phyloP scores from a whole-genome alignment of 2,888 invertebrate species.

The Chaetogeoica ovagalla region DNA sequence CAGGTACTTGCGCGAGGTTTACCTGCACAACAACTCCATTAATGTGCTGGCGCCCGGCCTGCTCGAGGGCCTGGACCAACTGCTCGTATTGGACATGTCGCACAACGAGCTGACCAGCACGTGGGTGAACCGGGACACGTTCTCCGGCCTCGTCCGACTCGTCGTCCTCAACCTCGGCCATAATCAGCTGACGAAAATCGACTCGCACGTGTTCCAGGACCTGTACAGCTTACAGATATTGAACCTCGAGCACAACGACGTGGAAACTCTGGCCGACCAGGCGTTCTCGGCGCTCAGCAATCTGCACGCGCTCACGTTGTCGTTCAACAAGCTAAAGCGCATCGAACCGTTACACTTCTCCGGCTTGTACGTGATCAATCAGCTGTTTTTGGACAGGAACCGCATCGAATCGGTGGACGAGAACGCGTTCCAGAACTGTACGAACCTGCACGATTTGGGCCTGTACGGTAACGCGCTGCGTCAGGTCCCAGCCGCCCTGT shows the following conservation, averaged over 20 bases:
- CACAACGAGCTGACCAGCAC: constrained; percentile 83
- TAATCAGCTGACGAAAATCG: constrained; percentile 79
- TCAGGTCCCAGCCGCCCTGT: constrained; percentile 77
- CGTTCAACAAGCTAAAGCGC: constrained; percentile 81
- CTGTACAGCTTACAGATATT: constrained; percentile 85
- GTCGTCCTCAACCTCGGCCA: constrained; percentile 84
- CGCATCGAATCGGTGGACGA: constrained; percentile 80
- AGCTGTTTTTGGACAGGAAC: constrained; percentile 85
- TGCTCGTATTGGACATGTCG: constrained; percentile 81
- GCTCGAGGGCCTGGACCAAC: constrained; percentile 79
- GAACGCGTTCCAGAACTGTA: constrained; percentile 88
- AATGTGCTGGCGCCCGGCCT: constrained; percentile 82
- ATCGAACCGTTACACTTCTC: constrained; percentile 84
- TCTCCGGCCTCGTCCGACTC: constrained; percentile 83
- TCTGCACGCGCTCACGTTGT: constrained; percentile 84
- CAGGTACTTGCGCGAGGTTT: constrained; percentile 81
- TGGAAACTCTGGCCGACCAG: constrained; percentile 82
- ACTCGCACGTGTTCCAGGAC: constrained; percentile 81
- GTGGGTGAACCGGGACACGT: constrained; percentile 84
- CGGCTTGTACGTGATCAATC: constrained; percentile 82
- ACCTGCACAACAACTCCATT: constrained; percentile 89
- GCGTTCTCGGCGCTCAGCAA: constrained; percentile 91
- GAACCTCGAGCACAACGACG: constrained; percentile 80
- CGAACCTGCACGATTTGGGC: constrained; percentile 86
- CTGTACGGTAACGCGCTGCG: constrained; percentile 84